Percentiles rank a stretch among this genome's conserved stretches.
phyloP scores from a whole-genome alignment of 2,797 vertebrate genomes.

The Lemur catta region DNA sequence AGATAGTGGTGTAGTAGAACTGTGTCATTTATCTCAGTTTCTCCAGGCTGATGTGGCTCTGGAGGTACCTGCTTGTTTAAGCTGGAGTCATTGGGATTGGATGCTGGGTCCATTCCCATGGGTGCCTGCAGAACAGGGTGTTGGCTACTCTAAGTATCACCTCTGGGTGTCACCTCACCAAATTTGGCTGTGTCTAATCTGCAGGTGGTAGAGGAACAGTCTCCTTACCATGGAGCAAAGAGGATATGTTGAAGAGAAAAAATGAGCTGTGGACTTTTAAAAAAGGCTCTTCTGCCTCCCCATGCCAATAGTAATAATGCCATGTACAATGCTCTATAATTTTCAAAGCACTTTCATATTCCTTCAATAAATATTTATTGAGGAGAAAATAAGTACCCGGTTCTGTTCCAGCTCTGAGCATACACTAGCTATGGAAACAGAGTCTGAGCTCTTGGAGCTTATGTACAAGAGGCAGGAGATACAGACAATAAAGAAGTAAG shows the following conservation, averaged over 20 bases:
- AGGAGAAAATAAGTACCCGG: background rate
- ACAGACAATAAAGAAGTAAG: background rate
- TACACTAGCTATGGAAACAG: background rate
- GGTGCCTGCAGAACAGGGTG: background rate
- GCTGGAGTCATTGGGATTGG: background rate
- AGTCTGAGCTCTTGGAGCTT: background rate
- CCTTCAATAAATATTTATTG: background rate
- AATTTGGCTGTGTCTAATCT: background rate
- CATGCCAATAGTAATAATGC: background rate
- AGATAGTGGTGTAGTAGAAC: background rate
- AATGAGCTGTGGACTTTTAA: background rate
- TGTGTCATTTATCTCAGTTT: background rate
- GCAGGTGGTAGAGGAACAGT: background rate
- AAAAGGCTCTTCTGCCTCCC: background rate
- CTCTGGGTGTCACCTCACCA: background rate
- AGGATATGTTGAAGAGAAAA: background rate
- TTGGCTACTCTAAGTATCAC: background rate
- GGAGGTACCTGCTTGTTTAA: background rate
- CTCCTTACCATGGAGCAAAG: background rate
- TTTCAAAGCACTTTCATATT: background rate
- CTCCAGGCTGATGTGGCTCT: background rate
- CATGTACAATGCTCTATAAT: background rate
- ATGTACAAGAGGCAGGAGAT: background rate
- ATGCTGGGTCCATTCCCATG: background rate
- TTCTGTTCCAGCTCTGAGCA: conserved; percentile 23